Percentiles rank a stretch among this genome's conserved stretches.
Conservation (phyloP, 2,797 vertebrate genomes). For the Dendrocincla fuliginosa region DNA sequence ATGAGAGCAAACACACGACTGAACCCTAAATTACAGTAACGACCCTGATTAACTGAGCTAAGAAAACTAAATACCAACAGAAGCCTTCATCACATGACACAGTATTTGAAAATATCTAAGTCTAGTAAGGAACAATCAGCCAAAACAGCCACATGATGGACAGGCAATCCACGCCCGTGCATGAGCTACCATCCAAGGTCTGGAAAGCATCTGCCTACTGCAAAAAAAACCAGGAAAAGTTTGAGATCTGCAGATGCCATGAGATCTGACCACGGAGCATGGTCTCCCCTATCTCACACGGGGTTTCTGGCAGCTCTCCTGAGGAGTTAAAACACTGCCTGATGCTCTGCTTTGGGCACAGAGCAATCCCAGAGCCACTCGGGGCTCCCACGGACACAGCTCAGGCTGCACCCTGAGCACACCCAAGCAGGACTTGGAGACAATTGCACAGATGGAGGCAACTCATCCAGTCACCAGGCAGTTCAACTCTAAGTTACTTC, state of each 20-base stretch:
- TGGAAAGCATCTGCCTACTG: neutral
- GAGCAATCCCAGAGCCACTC: neutral
- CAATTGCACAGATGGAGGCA: constrained; percentile 31
- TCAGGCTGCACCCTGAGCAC: neutral
- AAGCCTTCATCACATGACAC: neutral
- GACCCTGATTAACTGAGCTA: neutral
- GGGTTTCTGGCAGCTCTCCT: neutral
- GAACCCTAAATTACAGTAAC: neutral
- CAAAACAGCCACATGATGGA: neutral
- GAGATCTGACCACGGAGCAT: neutral
- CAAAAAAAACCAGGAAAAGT: neutral
- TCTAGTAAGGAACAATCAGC: neutral
- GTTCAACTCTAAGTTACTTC: neutral
- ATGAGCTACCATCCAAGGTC: neutral
- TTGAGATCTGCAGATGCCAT: neutral
- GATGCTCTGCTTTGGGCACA: neutral
- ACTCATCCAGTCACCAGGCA: constrained; percentile 46
- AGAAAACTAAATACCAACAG: neutral
- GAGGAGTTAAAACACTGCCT: neutral
- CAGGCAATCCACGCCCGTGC: neutral
- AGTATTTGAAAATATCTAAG: neutral
- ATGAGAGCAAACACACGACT: neutral
- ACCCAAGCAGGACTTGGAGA: neutral
- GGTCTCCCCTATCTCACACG: neutral
- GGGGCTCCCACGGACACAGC: neutral